Evolutionary conservation across 2,888 invertebrate genomes (phyloP).

Genomic region (Acrobasis repandana): DNA sequence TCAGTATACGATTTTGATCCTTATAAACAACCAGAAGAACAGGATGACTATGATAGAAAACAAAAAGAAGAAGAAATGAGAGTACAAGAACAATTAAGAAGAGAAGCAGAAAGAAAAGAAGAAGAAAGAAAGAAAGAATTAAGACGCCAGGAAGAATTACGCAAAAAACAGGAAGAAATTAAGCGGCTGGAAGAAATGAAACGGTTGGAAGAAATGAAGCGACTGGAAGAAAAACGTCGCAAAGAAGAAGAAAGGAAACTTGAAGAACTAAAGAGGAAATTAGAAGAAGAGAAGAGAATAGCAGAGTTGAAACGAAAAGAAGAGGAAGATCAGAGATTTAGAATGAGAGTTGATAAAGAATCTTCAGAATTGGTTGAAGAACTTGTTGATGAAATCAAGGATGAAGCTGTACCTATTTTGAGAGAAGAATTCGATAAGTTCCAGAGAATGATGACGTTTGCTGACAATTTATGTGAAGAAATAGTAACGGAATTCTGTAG

Average conservation of each 20-base stretch:
- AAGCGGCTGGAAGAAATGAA: neutral
- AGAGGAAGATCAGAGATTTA: slow-evolving; percentile 41
- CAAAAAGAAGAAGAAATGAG: slow-evolving; percentile 47
- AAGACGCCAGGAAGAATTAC: slow-evolving; percentile 36
- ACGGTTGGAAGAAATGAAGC: slow-evolving; percentile 37
- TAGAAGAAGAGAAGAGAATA: slow-evolving; percentile 58
- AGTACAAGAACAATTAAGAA: slow-evolving; percentile 38
- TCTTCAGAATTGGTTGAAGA: slow-evolving; percentile 58
- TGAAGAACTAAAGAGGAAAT: slow-evolving; percentile 56
- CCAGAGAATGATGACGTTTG: slow-evolving; percentile 50
- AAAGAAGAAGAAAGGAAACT: slow-evolving; percentile 57
- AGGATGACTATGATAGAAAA: slow-evolving; percentile 44
- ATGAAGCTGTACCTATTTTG: slow-evolving; percentile 52
- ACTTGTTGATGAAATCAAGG: slow-evolving; percentile 55
- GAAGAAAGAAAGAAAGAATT: slow-evolving; percentile 38
- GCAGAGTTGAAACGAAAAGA: slow-evolving; percentile 44
- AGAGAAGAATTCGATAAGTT: slow-evolving; percentile 59
- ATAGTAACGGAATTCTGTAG: slow-evolving; percentile 54
- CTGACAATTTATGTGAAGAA: slow-evolving; percentile 53
- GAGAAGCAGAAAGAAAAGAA: slow-evolving; percentile 42
- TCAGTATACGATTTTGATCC: slow-evolving; percentile 62
- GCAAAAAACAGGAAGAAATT: slow-evolving; percentile 40
- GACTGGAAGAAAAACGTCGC: slow-evolving; percentile 50
- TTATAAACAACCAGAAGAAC: slow-evolving; percentile 44
- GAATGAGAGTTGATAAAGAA: slow-evolving; percentile 63